Base-by-base conservation (phyloP, 2,888 invertebrate genomes). In the Branchipolynoe longqiensis region DNA sequence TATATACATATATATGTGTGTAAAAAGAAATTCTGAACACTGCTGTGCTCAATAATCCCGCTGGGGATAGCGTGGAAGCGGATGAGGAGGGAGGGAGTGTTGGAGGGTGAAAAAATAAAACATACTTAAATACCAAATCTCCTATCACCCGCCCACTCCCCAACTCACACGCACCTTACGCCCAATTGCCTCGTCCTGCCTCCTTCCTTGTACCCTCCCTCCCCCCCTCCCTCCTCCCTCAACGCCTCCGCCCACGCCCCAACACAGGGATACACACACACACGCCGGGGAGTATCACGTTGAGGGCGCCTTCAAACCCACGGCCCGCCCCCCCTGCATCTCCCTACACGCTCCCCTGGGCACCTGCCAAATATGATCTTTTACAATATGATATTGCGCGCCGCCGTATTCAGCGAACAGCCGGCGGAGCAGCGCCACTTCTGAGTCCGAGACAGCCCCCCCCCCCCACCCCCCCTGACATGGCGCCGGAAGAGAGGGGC, bases 311-410 rank as follows among this genome's bases (percentile, higher is more conserved):
- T 48, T 18, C 48, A 8, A 8, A 12, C 48, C 18, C 18, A 48
- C 48, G 8, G 8, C 48, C 18, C 8, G 48, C 48, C 48, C 48
- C 48, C 48, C 18, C 18, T 48, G 8, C 48, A 8, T 8, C 36
- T 38, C 33, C 38, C 6, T 36, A 69, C 69, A 69, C 69, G 69
- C 38, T n/a, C 69, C 1, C 36, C n/a, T 69, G 69, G 69, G 40
- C 48, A 0, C 48, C 41, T 48, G 78, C 78, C 78, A 78, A 78
- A 78, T 78, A 78, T 78, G 48, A 78, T 78, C 78, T 78, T 78
- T 78, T 78, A 48, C 78, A 78, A 78, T 78, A 78, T 78, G 48
- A 78, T 78, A 78, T 78, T 54, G 41, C 48, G 33, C 33, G 38
- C 25, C 25, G 48, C 48, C 8, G 48, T 8, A 8, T 48, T 8